These are phyloP conservation scores for Amitus sp. DNA, from an alignment of 2,888 invertebrate genomes.

Conservation along the genomic window DNA sequence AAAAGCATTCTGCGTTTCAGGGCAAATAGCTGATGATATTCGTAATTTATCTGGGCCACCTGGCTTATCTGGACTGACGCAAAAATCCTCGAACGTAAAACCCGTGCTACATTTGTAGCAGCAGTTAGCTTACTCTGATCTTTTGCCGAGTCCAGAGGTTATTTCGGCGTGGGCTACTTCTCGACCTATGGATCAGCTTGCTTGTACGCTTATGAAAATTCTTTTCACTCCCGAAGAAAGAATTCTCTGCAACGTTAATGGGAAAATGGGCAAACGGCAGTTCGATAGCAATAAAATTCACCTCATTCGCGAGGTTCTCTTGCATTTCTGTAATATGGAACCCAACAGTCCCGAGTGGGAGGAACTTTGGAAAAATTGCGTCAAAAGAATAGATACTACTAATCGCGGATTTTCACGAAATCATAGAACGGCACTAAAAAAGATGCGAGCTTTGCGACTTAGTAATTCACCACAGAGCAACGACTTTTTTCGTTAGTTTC, in stretches of 20 bases:
- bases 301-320: conserved; percentile 63
- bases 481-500: no score
- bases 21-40: conserved; percentile 59
- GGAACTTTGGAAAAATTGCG: conserved; percentile 66
- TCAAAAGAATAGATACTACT: conserved; percentile 66
- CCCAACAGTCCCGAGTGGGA: conserved; percentile 64
- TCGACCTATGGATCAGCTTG: conserved; percentile 65
- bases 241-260: conserved; percentile 66
- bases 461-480: no score
- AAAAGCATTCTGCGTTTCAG: no score
- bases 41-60: conserved; percentile 58
- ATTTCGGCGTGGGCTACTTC: conserved; percentile 65
- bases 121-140: conserved; percentile 64
- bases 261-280: conserved; percentile 67
- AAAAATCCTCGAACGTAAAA: conserved; percentile 58
- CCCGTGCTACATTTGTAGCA: conserved; percentile 63
- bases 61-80: conserved; percentile 54
- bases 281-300: conserved; percentile 66
- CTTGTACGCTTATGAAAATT: conserved; percentile 66
- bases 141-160: conserved; percentile 63
- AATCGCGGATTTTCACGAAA: no score
- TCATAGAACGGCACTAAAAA: no score
- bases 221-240: conserved; percentile 66
- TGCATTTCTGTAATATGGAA: conserved; percentile 63
- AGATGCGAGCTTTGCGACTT: no score